These are phyloP conservation scores for Peribatodes rhomboidaria DNA, from an alignment of 2,888 invertebrate genomes.

Conservation along the genomic window DNA sequence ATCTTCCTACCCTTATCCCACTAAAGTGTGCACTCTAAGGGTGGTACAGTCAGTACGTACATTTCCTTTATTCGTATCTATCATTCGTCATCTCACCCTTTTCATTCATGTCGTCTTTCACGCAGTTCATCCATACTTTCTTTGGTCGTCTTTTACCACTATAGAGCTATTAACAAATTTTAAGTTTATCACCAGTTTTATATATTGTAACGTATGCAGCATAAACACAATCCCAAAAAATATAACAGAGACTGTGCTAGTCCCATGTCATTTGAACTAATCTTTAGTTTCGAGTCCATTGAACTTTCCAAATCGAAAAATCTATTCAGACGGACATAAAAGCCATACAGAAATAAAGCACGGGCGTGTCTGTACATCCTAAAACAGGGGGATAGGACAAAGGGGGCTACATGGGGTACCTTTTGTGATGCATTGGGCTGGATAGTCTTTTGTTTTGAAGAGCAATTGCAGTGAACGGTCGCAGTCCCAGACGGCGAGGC, in stretches of 20 bases:
- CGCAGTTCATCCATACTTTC: no score
- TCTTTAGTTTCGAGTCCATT: slow-evolving; percentile 43
- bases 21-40: no score
- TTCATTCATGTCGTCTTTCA: no score
- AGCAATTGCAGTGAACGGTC: slow-evolving; percentile 31
- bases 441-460: slow-evolving; percentile 57
- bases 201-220: no score
- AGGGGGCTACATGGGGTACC: slow-evolving; percentile 58
- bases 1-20: no score
- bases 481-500: slow-evolving; percentile 25
- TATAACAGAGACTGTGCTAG: neutral
- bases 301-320: slow-evolving; percentile 51
- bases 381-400: slow-evolving; percentile 59
- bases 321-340: slow-evolving; percentile 47
- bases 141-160: no score
- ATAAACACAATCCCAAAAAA: no score
- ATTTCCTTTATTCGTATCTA: no score
- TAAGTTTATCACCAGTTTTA: no score
- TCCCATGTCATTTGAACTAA: slow-evolving; percentile 23
- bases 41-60: no score
- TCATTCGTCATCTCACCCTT: no score
- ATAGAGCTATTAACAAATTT: no score
- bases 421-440: slow-evolving; percentile 68
- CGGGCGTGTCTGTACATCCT: slow-evolving; percentile 55
- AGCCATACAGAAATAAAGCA: slow-evolving; percentile 44